phyloP scores from a whole-genome alignment of 2,797 vertebrate genomes.

The Acanthornis magna region DNA sequence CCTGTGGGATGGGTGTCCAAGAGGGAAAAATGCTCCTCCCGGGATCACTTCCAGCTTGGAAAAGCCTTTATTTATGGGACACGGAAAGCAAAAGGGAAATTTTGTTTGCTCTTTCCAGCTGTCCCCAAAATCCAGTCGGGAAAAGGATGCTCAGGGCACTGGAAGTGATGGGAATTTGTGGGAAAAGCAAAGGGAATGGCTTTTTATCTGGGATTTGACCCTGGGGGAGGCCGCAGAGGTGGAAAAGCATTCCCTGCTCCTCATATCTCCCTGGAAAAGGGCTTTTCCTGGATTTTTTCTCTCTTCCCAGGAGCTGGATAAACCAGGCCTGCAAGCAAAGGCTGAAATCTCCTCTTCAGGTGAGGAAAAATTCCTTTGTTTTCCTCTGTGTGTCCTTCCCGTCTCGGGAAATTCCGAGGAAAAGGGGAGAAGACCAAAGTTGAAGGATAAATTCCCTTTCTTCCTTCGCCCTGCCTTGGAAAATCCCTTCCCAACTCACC shows the following conservation, averaged over 20 bases:
- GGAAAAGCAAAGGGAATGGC: background rate
- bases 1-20: background rate
- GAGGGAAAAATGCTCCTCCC: background rate
- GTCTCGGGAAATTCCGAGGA: rapidly evolving
- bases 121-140: background rate
- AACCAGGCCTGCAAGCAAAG: rapidly evolving
- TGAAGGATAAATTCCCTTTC: background rate
- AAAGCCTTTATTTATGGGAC: rapidly evolving
- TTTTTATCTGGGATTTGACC: background rate
- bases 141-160: background rate
- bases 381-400: rapidly evolving
- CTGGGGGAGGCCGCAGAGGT: rapidly evolving
- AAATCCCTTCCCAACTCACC: background rate
- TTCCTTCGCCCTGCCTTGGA: background rate
- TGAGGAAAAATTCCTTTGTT: background rate
- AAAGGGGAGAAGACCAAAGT: rapidly evolving
- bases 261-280: background rate
- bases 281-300: background rate
- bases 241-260: background rate
- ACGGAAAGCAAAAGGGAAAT: background rate
- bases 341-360: background rate
- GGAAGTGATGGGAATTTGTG: background rate
- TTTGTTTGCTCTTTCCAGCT: background rate
- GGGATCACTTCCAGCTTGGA: background rate
- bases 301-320: background rate